Conservation (phyloP, 2,113 vertebrate species). For the Chrysemys picta region DNA sequence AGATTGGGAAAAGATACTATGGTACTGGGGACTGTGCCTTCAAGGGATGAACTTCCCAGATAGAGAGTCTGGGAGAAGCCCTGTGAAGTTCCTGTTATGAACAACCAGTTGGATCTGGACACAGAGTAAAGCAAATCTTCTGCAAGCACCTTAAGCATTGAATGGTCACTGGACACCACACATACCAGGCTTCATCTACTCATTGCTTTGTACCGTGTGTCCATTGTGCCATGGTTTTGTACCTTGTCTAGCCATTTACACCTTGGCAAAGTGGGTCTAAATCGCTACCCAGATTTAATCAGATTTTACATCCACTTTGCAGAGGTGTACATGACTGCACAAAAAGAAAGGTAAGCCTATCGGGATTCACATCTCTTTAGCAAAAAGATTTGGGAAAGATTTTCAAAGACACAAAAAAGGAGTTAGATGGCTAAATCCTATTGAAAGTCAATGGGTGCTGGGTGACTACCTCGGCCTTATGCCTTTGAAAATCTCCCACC, state of each 20-base stretch:
- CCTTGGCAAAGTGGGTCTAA: not conserved
- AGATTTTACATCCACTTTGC: not conserved
- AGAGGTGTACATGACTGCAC: not conserved
- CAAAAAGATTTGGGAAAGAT: not conserved
- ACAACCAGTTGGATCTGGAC: not conserved
- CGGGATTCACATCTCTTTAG: not conserved
- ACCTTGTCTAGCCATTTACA: no score
- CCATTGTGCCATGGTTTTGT: not conserved
- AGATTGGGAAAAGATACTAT: not conserved
- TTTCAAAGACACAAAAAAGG: slow-evolving; percentile 6
- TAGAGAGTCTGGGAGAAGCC: no score
- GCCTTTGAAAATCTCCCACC: not conserved
- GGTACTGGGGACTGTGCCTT: not conserved
- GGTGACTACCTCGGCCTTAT: not conserved
- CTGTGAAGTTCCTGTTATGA: not conserved
- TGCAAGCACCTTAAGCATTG: not conserved
- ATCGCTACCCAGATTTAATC: not conserved
- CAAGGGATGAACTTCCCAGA: not conserved
- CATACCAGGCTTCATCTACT: not conserved
- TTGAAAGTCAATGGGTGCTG: no score
- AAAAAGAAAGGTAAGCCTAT: not conserved
- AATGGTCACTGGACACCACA: not conserved
- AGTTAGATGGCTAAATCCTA: not conserved
- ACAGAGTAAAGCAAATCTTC: not conserved
- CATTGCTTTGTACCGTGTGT: not conserved